These are phyloP conservation scores for Acropternis orthonyx DNA, from an alignment of 2,797 vertebrate genomes.

Conservation along the genomic window DNA sequence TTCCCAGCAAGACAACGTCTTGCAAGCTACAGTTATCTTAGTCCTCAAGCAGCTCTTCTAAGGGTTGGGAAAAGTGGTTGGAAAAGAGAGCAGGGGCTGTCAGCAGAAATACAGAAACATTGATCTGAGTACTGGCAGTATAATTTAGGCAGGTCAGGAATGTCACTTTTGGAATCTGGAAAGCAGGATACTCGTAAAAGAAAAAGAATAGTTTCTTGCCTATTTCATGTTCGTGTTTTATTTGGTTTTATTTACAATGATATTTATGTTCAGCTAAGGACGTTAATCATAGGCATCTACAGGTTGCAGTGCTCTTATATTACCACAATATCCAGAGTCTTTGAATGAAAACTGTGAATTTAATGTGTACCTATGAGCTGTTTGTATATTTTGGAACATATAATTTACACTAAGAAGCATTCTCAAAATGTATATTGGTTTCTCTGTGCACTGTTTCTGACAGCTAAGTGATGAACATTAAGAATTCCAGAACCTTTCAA, in stretches of 20 bases:
- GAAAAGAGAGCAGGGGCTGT: not conserved
- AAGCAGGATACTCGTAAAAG: not conserved
- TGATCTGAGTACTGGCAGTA: not conserved
- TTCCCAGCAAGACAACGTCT: not conserved
- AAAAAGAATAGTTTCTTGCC: accelerated
- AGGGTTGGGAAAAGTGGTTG: not conserved
- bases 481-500: not conserved
- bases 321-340: not conserved
- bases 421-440: not conserved
- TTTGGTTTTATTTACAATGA: not conserved
- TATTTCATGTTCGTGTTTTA: not conserved
- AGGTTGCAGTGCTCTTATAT: not conserved
- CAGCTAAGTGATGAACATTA: not conserved
- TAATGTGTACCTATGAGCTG: not conserved
- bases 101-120: not conserved
- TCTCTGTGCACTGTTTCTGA: not conserved
- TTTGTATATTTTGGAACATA: not conserved
- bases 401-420: not conserved
- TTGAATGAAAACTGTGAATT: not conserved
- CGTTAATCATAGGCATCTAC: not conserved
- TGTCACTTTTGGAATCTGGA: not conserved
- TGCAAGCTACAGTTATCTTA: not conserved
- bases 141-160: not conserved
- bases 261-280: not conserved
- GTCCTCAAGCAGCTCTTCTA: not conserved